phyloP scores from a whole-genome alignment of 2,888 invertebrate species.

The Nomada lathburiana region DNA sequence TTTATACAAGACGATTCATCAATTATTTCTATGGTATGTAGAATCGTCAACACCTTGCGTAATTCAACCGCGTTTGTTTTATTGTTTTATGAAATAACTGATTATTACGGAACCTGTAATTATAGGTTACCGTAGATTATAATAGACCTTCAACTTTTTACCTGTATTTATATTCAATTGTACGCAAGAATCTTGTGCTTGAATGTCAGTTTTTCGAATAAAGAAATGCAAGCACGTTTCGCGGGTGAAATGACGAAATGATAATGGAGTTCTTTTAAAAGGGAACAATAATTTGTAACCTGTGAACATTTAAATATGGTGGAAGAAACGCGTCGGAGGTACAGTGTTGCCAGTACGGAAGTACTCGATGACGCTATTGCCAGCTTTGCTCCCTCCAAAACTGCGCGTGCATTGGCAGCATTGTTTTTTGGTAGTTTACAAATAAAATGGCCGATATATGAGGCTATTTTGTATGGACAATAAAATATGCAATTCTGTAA shows the following conservation, averaged over 20 bases:
- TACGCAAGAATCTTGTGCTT: no score
- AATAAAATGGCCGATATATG: constrained; percentile 84
- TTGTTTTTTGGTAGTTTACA: constrained; percentile 84
- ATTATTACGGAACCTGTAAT: constrained; percentile 63
- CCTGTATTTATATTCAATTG: background rate
- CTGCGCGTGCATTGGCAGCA: constrained; percentile 80
- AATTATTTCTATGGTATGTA: background rate
- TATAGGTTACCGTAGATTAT: constrained; percentile 60
- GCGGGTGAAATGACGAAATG: background rate
- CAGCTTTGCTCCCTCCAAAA: constrained; percentile 81
- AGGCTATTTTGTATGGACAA: constrained; percentile 83
- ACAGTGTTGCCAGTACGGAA: constrained; percentile 80
- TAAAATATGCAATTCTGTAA: constrained; percentile 79
- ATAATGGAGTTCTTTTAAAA: constrained; percentile 12
- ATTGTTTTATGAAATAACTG: constrained; percentile 63
- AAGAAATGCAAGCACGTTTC: background rate
- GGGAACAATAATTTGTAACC: constrained; percentile 50
- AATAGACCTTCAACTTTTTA: constrained; percentile 14
- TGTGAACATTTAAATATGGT: constrained; percentile 73
- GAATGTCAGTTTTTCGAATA: background rate
- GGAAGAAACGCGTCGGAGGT: constrained; percentile 70
- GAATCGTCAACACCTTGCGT: constrained; percentile 12
- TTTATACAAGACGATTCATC: background rate
- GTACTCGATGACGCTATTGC: constrained; percentile 71
- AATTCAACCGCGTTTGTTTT: constrained; percentile 31